These are phyloP conservation scores for Tribolium madens DNA, from an alignment of 1,140 invertebrate genomes.

Conservation along the genomic window DNA sequence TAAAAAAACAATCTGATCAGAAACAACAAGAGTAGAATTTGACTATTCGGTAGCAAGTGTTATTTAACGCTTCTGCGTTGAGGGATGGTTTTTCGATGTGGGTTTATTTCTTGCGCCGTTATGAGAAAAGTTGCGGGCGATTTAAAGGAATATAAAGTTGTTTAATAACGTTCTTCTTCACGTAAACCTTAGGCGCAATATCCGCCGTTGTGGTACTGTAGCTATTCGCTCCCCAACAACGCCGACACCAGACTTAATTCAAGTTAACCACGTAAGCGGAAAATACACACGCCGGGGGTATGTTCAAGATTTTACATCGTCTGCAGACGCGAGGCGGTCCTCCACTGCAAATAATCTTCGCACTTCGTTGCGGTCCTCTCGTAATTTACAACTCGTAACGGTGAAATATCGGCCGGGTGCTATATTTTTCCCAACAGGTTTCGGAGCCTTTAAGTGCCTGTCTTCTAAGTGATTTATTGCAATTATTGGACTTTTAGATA, in stretches of 20 bases:
- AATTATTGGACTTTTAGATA: neutral
- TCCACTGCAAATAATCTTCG: slow-evolving; percentile 41
- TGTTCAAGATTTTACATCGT: slow-evolving; percentile 41
- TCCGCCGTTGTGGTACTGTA: slow-evolving; percentile 37
- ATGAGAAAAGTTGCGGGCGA: slow-evolving; percentile 44
- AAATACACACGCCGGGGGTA: slow-evolving; percentile 39
- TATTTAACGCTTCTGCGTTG: neutral
- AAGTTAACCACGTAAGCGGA: slow-evolving; percentile 42
- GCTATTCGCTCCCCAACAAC: slow-evolving; percentile 23
- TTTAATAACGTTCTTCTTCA: slow-evolving; percentile 50
- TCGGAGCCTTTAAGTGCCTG: neutral
- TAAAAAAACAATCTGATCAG: slow-evolving; percentile 6
- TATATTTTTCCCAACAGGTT: slow-evolving; percentile 29
- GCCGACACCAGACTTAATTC: slow-evolving; percentile 40
- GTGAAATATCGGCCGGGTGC: slow-evolving; percentile 12
- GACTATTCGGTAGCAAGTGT: neutral
- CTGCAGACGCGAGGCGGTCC: slow-evolving; percentile 27
- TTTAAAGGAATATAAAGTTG: slow-evolving; percentile 48
- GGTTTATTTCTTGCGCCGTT: slow-evolving; percentile 1
- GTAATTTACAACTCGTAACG: slow-evolving; percentile 32
- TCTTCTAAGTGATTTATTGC: neutral
- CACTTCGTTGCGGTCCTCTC: slow-evolving; percentile 23
- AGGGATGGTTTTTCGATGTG: neutral
- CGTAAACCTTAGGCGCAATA: slow-evolving; percentile 46
- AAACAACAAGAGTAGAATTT: slow-evolving; percentile 7